phyloP scores from a whole-genome alignment of 2,797 vertebrate species.

The Alosa sapidissima region DNA sequence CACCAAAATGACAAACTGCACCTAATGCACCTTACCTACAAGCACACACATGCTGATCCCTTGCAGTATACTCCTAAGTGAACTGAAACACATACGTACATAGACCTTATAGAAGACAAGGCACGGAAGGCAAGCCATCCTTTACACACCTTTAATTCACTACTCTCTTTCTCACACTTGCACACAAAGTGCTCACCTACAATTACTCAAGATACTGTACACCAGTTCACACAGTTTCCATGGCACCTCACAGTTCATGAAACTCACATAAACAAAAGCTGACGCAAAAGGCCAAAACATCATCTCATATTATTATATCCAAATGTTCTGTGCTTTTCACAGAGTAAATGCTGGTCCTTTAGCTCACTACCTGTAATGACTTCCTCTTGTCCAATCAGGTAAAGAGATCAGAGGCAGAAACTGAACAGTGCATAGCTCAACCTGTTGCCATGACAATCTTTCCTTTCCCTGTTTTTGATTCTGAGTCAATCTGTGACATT shows the following conservation, averaged over 20 bases:
- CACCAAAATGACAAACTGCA: background rate
- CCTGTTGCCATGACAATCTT: constrained; percentile 14
- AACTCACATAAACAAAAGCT: background rate
- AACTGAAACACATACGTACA: background rate
- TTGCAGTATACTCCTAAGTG: background rate
- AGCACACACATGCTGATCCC: background rate
- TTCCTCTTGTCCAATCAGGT: background rate
- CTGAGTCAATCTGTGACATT: constrained; percentile 12
- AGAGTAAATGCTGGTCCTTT: background rate
- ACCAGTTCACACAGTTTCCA: background rate
- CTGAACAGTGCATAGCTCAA: background rate
- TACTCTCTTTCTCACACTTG: background rate
- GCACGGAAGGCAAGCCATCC: background rate
- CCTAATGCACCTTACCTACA: background rate
- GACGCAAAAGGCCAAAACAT: background rate
- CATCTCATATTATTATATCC: background rate
- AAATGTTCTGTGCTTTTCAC: background rate
- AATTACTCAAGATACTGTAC: background rate
- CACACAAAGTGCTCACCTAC: background rate
- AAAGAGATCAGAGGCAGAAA: background rate
- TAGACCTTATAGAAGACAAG: background rate
- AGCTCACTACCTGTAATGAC: background rate
- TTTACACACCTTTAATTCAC: background rate
- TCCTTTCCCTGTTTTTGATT: background rate
- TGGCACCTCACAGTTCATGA: background rate